Evolutionary conservation across 1,140 invertebrate genomes (phyloP), one percentile per base, ranked within the genome.

Genomic region (Drosophila bocqueti): DNA sequence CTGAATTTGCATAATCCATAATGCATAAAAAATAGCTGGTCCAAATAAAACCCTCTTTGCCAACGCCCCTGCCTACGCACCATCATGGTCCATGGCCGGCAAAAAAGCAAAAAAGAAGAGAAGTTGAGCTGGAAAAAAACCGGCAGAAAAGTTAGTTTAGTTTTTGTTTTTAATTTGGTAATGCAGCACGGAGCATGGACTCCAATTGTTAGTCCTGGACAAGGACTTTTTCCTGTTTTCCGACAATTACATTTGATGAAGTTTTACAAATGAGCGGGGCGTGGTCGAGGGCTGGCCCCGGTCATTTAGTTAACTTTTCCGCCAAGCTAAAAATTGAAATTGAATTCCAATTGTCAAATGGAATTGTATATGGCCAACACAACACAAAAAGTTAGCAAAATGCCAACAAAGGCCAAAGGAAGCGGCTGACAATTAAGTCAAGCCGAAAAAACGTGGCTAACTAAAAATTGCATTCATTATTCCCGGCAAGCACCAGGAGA

Each of bases 121-220:
- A 74, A 63, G 72, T 57, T 65, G 21, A 47, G 59, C 47, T 26
- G 40, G 6, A 64, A 62, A 64, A 69, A 50, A 73, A 73, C 36
- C 54, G 31, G 26, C 42, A 13, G 79, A 84, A 83, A 83, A 75
- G 78, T 83, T 79, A 77, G 76, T 77, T 84, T 84, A 84, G 76
- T 84, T 84, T 84, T 84, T 84, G 66, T 80, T 81, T 84, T 90
- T 89, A 89, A 89, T 89, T 89, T 89, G 81, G 81, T 89, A 89
- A 90, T 90, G 85, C 83, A 82, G 73, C 52, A 78, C 54, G 55
- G 72, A 63, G 78, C 82, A 60, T 71, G 58, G 81, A 64, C 71
- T 87, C 80, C 78, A 80, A 87, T 86, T 87, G 83, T 87, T 83
- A 54, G 83, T 65, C 84, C 69, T 75, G 78, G 76, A 78, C 83